phyloP scores from a whole-genome alignment of 2,797 vertebrate species.

The Sebastolobus altivelis region DNA sequence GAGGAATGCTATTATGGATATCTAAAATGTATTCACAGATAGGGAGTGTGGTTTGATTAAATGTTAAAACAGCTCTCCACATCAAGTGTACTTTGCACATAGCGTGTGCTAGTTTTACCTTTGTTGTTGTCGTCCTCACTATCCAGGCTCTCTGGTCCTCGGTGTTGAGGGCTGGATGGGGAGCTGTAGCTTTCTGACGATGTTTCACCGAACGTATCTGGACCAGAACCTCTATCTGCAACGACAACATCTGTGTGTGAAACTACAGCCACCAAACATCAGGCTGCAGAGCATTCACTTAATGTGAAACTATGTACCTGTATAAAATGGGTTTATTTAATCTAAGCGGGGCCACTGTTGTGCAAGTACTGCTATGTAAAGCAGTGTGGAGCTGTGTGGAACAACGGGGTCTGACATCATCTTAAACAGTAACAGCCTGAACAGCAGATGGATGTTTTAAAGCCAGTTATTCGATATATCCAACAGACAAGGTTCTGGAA shows the following conservation, averaged over 20 bases:
- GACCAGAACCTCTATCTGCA: conserved; percentile 85
- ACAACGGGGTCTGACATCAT: background rate
- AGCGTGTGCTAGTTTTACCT: conserved; percentile 48
- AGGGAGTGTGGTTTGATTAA: too few species aligned
- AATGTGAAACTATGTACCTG: background rate
- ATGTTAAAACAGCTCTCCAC: too few species aligned
- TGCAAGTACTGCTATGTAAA: background rate
- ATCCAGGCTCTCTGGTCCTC: conserved; percentile 91
- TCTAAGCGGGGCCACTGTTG: background rate
- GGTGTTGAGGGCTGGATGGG: conserved; percentile 92
- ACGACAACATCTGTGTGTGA: conserved; percentile 12
- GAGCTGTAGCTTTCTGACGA: conserved; percentile 97
- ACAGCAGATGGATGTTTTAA: background rate
- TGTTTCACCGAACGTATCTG: conserved; percentile 91
- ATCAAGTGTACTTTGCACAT: background rate
- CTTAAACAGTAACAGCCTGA: background rate
- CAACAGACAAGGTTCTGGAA: background rate
- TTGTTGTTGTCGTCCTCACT: conserved; percentile 94
- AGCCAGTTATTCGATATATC: background rate
- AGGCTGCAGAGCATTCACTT: background rate
- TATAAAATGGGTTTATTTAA: background rate
- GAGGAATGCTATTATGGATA: too few species aligned
- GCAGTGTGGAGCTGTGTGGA: background rate
- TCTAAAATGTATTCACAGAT: too few species aligned
- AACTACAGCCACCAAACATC: background rate